Evolutionary conservation across 1,140 invertebrate genomes (phyloP).

Genomic region (Babylonia areolata): DNA sequence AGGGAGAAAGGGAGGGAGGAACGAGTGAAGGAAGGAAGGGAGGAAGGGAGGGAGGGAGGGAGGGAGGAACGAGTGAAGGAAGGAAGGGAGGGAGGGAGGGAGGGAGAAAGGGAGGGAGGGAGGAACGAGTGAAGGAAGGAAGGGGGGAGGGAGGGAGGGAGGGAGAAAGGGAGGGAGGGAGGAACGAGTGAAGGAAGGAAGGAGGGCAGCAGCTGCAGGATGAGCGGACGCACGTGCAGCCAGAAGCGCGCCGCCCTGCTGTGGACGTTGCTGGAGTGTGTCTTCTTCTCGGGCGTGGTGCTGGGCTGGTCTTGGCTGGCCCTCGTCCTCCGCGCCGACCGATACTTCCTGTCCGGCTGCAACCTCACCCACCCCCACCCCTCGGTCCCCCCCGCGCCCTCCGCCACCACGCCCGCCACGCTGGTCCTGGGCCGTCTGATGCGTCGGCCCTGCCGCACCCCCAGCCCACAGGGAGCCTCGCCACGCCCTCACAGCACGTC

Average conservation of each 20-base stretch:
- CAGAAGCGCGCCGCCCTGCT: constrained; percentile 46
- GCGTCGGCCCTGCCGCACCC: neutral
- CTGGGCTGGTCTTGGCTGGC: constrained; percentile 64
- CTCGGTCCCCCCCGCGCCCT: constrained; percentile 29
- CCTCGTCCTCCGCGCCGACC: constrained; percentile 51
- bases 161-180: too few relatives aligned
- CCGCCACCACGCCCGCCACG: constrained; percentile 42
- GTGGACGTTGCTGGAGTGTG: constrained; percentile 62
- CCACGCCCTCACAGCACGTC: neutral
- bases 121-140: too few relatives aligned
- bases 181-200: too few relatives aligned
- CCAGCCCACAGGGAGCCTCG: neutral
- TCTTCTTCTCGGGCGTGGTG: constrained; percentile 64
- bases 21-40: too few relatives aligned
- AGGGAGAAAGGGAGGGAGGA: too few relatives aligned
- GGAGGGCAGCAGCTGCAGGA: neutral
- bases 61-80: too few relatives aligned
- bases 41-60: too few relatives aligned
- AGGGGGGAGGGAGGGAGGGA: too few relatives aligned
- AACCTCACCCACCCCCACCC: constrained; percentile 46
- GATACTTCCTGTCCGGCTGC: constrained; percentile 58
- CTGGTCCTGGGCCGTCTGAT: constrained; percentile 1
- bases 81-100: too few relatives aligned
- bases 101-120: too few relatives aligned
- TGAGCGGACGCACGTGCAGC: constrained; percentile 38